Conservation (phyloP, 2,113 vertebrate species). For the Pontoporia blainvillei region DNA sequence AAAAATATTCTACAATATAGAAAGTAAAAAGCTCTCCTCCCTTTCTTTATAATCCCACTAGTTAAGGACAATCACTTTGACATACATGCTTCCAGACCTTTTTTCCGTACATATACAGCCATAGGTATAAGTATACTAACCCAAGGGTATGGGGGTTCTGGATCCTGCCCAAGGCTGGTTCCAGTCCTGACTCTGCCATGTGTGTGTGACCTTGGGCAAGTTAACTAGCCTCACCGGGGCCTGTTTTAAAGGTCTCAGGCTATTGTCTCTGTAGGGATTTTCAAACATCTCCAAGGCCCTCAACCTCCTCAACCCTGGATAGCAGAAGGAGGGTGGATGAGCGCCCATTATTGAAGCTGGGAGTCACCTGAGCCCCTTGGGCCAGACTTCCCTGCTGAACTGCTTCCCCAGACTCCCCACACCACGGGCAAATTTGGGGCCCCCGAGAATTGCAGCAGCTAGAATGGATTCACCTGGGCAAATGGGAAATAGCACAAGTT, state of each 20-base stretch:
- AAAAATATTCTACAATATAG: not conserved
- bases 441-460: not conserved
- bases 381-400: not conserved
- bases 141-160: not conserved
- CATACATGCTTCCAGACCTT: not conserved
- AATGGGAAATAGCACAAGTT: not conserved
- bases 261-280: not conserved
- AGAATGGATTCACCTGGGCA: not conserved
- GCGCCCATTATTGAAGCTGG: not conserved
- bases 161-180: not conserved
- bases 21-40: not conserved
- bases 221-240: not conserved
- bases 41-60: not conserved
- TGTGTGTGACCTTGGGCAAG: not conserved
- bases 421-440: not conserved
- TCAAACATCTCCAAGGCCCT: not conserved
- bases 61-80: not conserved
- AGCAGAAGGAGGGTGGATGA: not conserved
- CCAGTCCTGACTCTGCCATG: not conserved
- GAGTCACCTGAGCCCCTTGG: not conserved
- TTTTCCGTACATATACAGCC: accelerated
- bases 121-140: accelerated
- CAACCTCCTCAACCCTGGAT: not conserved
- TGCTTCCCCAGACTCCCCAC: not conserved
- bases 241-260: not conserved